phyloP scores from a whole-genome alignment of 2,797 vertebrate species.

The Cynodonichthys magdalenae region DNA sequence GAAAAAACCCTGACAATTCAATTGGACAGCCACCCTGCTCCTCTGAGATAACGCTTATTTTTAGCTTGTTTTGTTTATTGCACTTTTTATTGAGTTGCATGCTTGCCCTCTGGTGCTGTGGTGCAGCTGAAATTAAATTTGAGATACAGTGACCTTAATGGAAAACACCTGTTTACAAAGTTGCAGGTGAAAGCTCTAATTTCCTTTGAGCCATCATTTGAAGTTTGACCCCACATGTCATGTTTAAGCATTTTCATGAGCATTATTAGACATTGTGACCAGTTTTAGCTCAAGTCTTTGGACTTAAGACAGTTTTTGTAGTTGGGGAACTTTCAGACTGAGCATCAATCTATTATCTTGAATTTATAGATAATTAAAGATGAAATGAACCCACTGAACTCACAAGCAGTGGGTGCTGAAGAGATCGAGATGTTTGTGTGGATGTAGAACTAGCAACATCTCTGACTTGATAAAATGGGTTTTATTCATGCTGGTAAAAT shows the following conservation, averaged over 20 bases:
- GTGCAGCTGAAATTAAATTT: background rate
- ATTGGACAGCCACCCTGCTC: background rate
- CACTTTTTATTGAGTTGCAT: background rate
- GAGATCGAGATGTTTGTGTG: background rate
- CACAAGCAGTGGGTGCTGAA: background rate
- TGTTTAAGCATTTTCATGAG: background rate
- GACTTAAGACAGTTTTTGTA: constrained; percentile 2
- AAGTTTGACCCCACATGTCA: too few species aligned
- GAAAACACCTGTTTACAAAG: too few species aligned
- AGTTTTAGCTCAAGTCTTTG: constrained; percentile 1
- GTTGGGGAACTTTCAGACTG: background rate
- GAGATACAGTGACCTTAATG: too few species aligned
- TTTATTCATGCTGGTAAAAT: background rate
- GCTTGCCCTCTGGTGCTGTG: background rate
- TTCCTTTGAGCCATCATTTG: too few species aligned
- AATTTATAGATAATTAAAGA: constrained; percentile 10
- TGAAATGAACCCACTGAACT: background rate
- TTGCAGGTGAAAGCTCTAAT: too few species aligned
- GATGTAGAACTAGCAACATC: background rate
- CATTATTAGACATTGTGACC: background rate
- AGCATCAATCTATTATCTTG: background rate
- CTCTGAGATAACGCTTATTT: background rate
- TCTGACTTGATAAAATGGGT: background rate
- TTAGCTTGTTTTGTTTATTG: background rate
- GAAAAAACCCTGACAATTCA: too few species aligned